phyloP scores from a whole-genome alignment of 2,888 invertebrate species.

The Polydesmus complanatus region DNA sequence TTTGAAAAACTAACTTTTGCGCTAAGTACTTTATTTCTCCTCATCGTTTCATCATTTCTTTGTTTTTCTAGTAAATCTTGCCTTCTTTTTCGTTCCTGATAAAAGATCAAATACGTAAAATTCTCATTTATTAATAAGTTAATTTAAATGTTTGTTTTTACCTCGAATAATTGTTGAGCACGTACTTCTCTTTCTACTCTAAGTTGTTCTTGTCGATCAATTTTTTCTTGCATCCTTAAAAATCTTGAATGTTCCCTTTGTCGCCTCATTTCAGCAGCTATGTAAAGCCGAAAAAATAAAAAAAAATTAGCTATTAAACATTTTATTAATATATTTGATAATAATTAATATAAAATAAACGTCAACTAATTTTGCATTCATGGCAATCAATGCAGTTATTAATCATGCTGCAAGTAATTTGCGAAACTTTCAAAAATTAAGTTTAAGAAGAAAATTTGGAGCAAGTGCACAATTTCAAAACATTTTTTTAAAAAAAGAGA shows the following conservation, averaged over 20 bases:
- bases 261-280: constrained; percentile 29
- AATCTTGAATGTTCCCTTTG: constrained; percentile 38
- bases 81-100: constrained; percentile 64
- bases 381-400: no score
- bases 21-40: constrained; percentile 62
- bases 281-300: no score
- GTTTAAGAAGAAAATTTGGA: neutral
- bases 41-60: constrained; percentile 66
- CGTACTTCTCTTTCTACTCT: constrained; percentile 60
- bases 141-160: constrained; percentile 31
- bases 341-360: neutral
- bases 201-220: constrained; percentile 67
- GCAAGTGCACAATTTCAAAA: neutral
- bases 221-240: constrained; percentile 57
- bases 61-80: constrained; percentile 74
- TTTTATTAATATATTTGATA: neutral
- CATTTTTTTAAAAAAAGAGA: neutral
- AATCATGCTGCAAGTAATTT: neutral
- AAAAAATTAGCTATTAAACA: neutral
- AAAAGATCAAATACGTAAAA: constrained; percentile 10
- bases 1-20: neutral
- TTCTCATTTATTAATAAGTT: neutral
- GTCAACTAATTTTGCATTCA: neutral
- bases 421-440: neutral
- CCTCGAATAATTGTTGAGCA: constrained; percentile 79